Evolutionary conservation across 2,113 vertebrate genomes (phyloP).

Genomic region (Tympanuchus pallidicinctus): DNA sequence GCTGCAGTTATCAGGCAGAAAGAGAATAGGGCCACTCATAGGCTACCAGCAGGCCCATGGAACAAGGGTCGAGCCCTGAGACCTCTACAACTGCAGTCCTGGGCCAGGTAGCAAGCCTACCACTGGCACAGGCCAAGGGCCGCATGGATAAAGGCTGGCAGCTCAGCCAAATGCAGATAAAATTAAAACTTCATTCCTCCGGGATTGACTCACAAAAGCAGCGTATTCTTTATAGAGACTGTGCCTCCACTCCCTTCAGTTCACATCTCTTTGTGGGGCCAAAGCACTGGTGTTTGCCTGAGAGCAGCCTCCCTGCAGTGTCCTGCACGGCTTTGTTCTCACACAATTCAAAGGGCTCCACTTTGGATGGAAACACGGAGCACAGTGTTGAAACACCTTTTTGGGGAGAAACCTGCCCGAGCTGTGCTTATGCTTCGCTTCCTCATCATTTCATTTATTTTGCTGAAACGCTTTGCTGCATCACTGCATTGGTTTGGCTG

Average conservation of each 20-base stretch:
- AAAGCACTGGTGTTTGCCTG: background rate
- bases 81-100: background rate
- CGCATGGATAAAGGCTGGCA: background rate
- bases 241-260: background rate
- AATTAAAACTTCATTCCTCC: conserved; percentile 23
- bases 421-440: background rate
- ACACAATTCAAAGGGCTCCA: background rate
- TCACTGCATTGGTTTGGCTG: background rate
- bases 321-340: background rate
- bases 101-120: background rate
- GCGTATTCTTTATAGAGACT: background rate
- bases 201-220: conserved; percentile 23
- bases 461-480: background rate
- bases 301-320: background rate
- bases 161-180: conserved; percentile 12
- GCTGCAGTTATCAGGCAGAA: background rate
- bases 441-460: background rate
- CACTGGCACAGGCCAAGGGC: background rate
- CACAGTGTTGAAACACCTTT: background rate
- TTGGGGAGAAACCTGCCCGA: background rate
- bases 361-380: background rate
- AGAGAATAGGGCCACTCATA: background rate
- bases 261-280: background rate
- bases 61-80: background rate
- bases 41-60: background rate